These are phyloP conservation scores for Myotis daubentonii DNA, from an alignment of 2,797 vertebrate species.

Conservation along the genomic window DNA sequence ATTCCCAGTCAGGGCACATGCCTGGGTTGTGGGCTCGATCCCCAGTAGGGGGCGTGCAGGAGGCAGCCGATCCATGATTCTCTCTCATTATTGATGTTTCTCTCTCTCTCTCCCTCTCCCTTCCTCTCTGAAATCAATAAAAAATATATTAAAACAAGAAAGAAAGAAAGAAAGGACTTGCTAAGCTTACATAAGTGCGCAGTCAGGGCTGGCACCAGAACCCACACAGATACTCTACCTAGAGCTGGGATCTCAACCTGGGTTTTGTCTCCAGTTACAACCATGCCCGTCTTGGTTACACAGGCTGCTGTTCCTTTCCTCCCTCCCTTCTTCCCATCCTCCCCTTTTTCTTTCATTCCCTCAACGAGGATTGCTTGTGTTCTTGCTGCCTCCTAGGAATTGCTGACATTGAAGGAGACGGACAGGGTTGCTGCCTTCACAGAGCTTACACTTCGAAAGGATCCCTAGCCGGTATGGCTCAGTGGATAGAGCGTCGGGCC, in stretches of 20 bases:
- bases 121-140: background rate
- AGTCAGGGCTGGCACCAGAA: background rate
- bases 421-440: background rate
- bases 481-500: no score
- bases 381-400: background rate
- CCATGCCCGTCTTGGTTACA: background rate
- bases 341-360: background rate
- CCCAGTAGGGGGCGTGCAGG: no score
- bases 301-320: background rate
- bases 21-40: no score
- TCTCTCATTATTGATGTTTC: background rate
- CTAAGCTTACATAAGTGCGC: background rate
- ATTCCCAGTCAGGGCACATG: no score
- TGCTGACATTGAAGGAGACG: background rate
- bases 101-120: background rate
- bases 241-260: background rate
- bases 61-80: no score
- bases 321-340: background rate
- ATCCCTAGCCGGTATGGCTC: background rate
- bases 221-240: background rate
- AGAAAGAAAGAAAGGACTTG: background rate
- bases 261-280: background rate
- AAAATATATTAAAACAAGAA: background rate
- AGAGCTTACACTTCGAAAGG: background rate
- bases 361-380: background rate